Evolutionary conservation across 2,888 invertebrate species (phyloP), one percentile per base, ranked within the genome.

Genomic region (Onthophagus sagittarius): DNA sequence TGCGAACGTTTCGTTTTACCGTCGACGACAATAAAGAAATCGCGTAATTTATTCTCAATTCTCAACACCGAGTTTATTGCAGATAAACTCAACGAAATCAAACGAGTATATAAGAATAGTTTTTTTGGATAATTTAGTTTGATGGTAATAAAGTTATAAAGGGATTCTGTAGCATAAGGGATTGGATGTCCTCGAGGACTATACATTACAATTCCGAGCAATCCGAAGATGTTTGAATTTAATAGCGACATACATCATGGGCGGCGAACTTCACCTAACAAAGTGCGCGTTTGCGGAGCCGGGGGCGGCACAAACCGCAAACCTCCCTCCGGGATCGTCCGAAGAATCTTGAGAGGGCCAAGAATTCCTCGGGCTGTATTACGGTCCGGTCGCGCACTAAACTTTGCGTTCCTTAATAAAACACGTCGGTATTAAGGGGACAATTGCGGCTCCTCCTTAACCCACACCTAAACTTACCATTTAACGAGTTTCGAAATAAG

Each of bases 221-320:
- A 85, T 85, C 83, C 84, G 82, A 84, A 84, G 84, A 85, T 84
- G 85, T 84, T 85, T 83, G 83, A 84, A 85, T 84, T 85, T 85
- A 85, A 85, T 85, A 84, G 85, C 84, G 79, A 83, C 84, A 84
- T 85, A 85, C 83, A 85, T 85, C 85, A 85, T 85, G 84, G 81
- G 81, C 81, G 67, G 82, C 81, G 81, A 84, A 84, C 80, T 84
- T 84, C 82, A 83, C 83, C 82, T 83, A 83, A 83, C 83, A 83
- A 83, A 82, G 80, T 84, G 82, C 81, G 76, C 74, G 77, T 78
- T 75, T 74, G 76, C 75, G 74, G 77, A 78, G 76, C 76, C 73
- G 77, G 77, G 77, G 80, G 78, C 76, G 80, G 74, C 81, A 82
- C 83, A 82, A 83, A 85, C 85, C 85, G 83, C 85, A 85, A 80